Base-by-base conservation (phyloP, 1,140 invertebrate genomes). In the Aphelenchoides fujianensis region DNA sequence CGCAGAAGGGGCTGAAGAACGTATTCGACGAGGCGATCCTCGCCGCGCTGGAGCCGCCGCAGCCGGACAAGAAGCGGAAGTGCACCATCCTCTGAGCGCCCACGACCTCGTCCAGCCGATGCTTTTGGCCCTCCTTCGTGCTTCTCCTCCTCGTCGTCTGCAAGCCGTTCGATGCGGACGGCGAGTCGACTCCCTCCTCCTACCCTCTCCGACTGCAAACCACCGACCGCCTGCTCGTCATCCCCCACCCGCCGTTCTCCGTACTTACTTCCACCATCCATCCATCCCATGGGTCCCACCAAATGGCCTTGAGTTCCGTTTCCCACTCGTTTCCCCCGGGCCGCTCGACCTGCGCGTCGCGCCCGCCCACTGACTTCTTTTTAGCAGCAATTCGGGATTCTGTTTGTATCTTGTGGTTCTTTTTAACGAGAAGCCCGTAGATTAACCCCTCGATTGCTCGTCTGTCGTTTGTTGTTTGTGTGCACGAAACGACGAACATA, bases 11-110 rank as follows among this genome's bases (percentile, higher is more conserved):
- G 80, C 87, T 99, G 82, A 99, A 99, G 88, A 98, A 98, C 87
- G 97, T 99, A 0, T 99, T 99, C 86, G 97, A 99, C 86, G 97
- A 99, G 88, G 97, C 97, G 37, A 99, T 99, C 83, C 86, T 98
- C 74, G 96, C 97, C 64, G 96, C 96, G 64, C 86, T 99, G 79
- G 94, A 97, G 86, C 95, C 95, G 31, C 95, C 95, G 85, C 93
- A 94, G 85, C 92, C 91, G 61, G 89, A 91, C 63, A 95, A 92
- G 87, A 92, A 90, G 88, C 92, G 90, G 89, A 92, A 90, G 86
- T 97, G 94, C 88, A 88, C 90, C 78, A 87, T 97, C 82, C 89
- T 97, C 86, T 96, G 93, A 86, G 55, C 68, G 64, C n/a, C n/a
- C 9, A 23, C 1, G 5, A 16, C 5, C 23, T 19, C 34, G 5